A percentile compares a stretch with the other conserved stretches of the same genome.
These are phyloP conservation scores for Willisornis vidua DNA, from an alignment of 2,113 vertebrate species.

Conservation along the genomic window DNA sequence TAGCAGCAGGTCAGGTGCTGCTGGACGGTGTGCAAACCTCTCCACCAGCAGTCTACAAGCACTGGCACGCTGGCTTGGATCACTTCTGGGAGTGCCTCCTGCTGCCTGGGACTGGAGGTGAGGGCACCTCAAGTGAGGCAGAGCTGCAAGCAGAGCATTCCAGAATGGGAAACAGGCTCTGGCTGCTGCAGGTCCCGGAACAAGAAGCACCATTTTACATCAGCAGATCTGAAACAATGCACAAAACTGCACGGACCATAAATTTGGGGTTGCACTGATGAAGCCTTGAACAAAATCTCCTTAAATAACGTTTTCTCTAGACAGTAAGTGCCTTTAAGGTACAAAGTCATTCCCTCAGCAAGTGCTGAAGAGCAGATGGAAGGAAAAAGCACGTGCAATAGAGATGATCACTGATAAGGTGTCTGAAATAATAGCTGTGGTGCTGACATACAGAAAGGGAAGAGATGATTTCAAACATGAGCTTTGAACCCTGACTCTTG, in stretches of 20 bases:
- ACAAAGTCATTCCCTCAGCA: conserved; percentile 1
- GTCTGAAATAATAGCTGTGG: background rate
- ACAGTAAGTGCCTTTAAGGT: background rate
- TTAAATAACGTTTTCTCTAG: background rate
- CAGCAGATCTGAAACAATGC: background rate
- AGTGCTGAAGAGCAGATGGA: conserved; percentile 18
- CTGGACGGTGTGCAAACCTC: background rate
- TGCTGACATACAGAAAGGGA: background rate
- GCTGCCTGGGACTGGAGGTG: background rate
- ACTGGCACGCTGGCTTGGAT: background rate
- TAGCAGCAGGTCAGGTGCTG: background rate
- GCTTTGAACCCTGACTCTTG: background rate
- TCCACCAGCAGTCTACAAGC: background rate
- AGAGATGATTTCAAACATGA: background rate
- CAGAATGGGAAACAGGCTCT: background rate
- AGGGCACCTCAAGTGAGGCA: background rate
- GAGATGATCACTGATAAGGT: background rate
- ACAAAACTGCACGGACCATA: background rate
- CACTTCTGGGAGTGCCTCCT: background rate
- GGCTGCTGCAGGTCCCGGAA: background rate
- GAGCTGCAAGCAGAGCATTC: background rate
- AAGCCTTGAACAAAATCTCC: background rate
- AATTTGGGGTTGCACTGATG: background rate
- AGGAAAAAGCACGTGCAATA: background rate
- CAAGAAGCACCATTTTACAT: background rate